Evolutionary conservation across 2,888 invertebrate species (phyloP).

Genomic region (Eucriotettix oculatus): DNA sequence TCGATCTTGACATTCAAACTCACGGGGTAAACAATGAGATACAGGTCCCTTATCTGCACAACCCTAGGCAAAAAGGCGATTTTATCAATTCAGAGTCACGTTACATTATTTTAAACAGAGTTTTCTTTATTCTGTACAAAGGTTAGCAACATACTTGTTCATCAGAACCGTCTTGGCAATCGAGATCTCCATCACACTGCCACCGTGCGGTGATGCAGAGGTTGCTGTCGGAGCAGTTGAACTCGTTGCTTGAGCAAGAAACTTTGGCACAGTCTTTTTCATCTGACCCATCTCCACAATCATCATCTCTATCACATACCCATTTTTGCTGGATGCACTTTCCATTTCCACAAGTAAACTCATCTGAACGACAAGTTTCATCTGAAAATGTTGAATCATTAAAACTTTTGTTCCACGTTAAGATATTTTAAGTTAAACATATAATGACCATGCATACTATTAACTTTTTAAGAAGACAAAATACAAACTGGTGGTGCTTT

Average conservation of each 20-base stretch:
- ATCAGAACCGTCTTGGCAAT: slow-evolving; percentile 71
- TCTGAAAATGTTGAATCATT: slow-evolving; percentile 33
- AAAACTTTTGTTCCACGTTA: no score
- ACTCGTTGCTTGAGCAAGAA: slow-evolving; percentile 54
- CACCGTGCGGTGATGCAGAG: slow-evolving; percentile 64
- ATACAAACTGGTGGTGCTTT: no score
- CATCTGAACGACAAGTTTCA: slow-evolving; percentile 79
- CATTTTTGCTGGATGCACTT: slow-evolving; percentile 74
- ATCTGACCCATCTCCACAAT: slow-evolving; percentile 73
- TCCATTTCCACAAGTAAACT: slow-evolving; percentile 83
- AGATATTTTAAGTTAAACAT: no score
- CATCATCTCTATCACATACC: slow-evolving; percentile 75
- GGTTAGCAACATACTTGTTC: slow-evolving; percentile 37
- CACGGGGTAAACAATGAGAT: slow-evolving; percentile 50
- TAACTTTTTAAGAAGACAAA: no score
- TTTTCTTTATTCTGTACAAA: not conserved
- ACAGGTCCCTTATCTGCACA: slow-evolving; percentile 36
- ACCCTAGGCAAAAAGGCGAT: slow-evolving; percentile 28
- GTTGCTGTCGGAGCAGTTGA: slow-evolving; percentile 55
- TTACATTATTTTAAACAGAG: not conserved
- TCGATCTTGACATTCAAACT: slow-evolving; percentile 65
- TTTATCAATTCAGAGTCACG: not conserved
- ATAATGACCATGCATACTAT: no score
- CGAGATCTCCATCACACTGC: slow-evolving; percentile 76
- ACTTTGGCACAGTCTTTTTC: slow-evolving; percentile 57